These are phyloP conservation scores for Amphiura filiformis DNA, from an alignment of 35 echinoderm and acorn worm genomes.

Conservation along the genomic window DNA sequence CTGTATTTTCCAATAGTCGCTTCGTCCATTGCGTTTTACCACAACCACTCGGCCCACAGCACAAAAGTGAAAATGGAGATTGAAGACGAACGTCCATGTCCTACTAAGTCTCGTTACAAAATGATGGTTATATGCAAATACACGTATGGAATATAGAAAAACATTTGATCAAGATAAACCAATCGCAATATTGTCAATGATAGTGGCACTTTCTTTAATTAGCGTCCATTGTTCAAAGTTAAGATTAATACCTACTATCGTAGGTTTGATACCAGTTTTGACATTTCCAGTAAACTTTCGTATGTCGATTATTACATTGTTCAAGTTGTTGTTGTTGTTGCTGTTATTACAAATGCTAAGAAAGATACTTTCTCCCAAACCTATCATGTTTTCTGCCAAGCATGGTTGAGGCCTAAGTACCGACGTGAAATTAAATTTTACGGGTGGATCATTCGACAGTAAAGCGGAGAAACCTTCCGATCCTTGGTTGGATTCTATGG, in stretches of 20 bases:
- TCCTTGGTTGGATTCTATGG: neutral
- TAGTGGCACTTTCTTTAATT: neutral
- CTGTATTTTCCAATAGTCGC: neutral
- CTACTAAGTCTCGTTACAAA: neutral
- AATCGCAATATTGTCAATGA: neutral
- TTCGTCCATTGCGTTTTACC: conserved; percentile 5
- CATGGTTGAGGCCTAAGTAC: neutral
- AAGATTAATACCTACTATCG: neutral
- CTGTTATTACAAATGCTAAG: neutral
- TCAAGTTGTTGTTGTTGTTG: neutral
- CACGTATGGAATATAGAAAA: neutral
- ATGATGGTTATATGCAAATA: neutral
- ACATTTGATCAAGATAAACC: neutral
- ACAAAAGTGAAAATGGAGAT: neutral
- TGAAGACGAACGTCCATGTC: neutral
- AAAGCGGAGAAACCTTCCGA: too few relatives aligned
- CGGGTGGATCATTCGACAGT: neutral
- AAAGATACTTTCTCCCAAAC: neutral
- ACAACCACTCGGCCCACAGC: neutral
- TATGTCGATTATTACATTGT: neutral
- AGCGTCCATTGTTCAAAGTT: neutral
- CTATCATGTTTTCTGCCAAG: neutral
- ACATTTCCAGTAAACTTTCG: neutral
- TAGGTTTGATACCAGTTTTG: neutral
- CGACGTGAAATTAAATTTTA: neutral